Evolutionary conservation across 2,797 vertebrate genomes (phyloP), one percentile per base, ranked within the genome.

Genomic region (Lepilemur ruficaudatus): DNA sequence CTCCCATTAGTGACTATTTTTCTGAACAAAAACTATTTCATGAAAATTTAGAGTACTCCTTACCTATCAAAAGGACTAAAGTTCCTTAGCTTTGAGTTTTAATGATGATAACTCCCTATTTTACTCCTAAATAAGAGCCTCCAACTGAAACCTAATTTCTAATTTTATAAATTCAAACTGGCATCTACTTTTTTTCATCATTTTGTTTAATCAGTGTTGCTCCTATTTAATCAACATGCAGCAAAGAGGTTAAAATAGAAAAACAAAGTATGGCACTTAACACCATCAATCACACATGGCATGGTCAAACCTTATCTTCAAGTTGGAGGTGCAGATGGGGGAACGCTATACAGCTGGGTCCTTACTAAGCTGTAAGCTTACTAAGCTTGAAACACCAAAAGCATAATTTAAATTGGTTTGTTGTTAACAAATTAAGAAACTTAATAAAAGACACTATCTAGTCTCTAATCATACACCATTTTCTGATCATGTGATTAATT

Each of bases 141-240:
- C 7, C 52, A 83, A 83, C 0, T 28, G 38, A 52, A 72, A 11
- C 50, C 76, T 81, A 76, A 72, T 75, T 94, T 96, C 67, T 94
- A 84, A 95, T 63, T 70, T 76, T 50, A 84, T 61, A 76, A 84
- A 78, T 88, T 70, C 52, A 85, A 92, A 96, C 10, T 89, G 25
- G 75, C 43, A 65, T 83, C 32, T 10, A 38, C 11, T 18, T 15
- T 23, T 32, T 41, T 13, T 43, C 17, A 87, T 72, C 73, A 84
- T 80, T 95, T 87, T 72, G 13, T 84, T 72, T 90, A 69, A 88
- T 86, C 20, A 13, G 10, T 25, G 11, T 59, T 80, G 59, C 22
- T 80, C 75, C n/a, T 75, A 81, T n/a, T 91, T 61, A 79, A 46
- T 69, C n/a, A 89, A 59, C 30, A 41, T 3, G 12, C 59, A 89